phyloP scores from a whole-genome alignment of 2,113 vertebrate species.

The Mobula hypostoma region DNA sequence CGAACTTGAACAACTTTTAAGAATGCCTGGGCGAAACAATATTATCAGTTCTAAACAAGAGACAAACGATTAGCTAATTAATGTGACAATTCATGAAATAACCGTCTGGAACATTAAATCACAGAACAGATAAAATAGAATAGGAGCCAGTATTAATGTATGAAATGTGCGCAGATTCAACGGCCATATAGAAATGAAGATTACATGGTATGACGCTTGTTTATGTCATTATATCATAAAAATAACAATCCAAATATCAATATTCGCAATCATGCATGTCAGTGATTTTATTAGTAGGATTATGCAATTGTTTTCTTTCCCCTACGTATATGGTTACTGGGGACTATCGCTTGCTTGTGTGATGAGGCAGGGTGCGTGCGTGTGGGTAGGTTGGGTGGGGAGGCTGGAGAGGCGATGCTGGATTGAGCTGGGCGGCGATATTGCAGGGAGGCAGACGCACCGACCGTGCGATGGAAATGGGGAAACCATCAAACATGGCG shows the following conservation, averaged over 20 bases:
- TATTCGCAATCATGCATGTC: neutral
- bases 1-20: conserved; percentile 14
- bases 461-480: conserved; percentile 40
- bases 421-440: conserved; percentile 40
- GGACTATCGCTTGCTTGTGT: neutral
- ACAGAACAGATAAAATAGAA: neutral
- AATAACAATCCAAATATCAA: neutral
- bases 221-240: neutral
- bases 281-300: neutral
- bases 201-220: neutral
- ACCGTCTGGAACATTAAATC: neutral
- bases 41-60: neutral
- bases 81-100: neutral
- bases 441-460: conserved; percentile 31
- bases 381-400: conserved; percentile 8
- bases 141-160: neutral
- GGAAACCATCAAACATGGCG: conserved; percentile 59
- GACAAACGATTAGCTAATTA: neutral
- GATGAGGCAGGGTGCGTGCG: neutral
- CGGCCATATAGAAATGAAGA: neutral
- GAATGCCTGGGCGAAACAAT: neutral
- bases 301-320: neutral
- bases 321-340: neutral
- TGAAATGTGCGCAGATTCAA: neutral
- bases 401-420: conserved; percentile 22